Evolutionary conservation across 2,113 vertebrate species (phyloP), one percentile per base, ranked within the genome.

Genomic region (Grallaria varia): DNA sequence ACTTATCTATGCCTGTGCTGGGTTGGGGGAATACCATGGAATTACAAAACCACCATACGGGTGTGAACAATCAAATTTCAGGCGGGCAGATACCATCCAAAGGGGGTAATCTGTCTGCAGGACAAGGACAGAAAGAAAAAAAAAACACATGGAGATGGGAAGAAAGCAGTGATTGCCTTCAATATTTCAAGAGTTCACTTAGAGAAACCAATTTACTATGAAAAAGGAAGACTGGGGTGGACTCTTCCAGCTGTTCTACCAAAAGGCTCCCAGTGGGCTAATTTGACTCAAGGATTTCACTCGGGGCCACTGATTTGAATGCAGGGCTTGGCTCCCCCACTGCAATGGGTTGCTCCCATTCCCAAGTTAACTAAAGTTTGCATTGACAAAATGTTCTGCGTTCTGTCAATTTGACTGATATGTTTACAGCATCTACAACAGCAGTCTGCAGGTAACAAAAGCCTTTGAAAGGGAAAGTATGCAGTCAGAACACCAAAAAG

Each of bases 391-490:
- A 30, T 62, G 66, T 44, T 92, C 87, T 58, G 59, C 58, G 73
- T 67, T 89, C 50, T 87, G 89, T 84, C 89, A 85, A 35, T 58
- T 84, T 77, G 76, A 92, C n/a, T 85, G 91, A 87, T 83, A 71
- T 24, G 39, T 84, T 90, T 90, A 89, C 50, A 93, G 79, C 44
- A 53, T 58, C 66, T 91, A 10, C 87, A 79, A n/a, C 28, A 91
- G 86, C 42, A 24, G 4, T 50, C 30, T 73, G 45, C 27, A 66
- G 63, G 52, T 77, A 93, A 88, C n/a, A 91, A 83, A 88, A 62
- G 50, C 63, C 88, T 60, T 92, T 58, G 37, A 49, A 69, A 89
- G 19, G 35, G 50, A 84, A 95, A 80, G 55, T 33, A 63, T 21
- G 20, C 31, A 59, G 47, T 59, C 25, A 75, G 44, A 91, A 79